A percentile compares a stretch with the other conserved stretches of the same genome.
These are phyloP conservation scores for Lethenteron camtschaticum DNA, from an alignment of 2,113 vertebrate species.

Conservation along the genomic window DNA sequence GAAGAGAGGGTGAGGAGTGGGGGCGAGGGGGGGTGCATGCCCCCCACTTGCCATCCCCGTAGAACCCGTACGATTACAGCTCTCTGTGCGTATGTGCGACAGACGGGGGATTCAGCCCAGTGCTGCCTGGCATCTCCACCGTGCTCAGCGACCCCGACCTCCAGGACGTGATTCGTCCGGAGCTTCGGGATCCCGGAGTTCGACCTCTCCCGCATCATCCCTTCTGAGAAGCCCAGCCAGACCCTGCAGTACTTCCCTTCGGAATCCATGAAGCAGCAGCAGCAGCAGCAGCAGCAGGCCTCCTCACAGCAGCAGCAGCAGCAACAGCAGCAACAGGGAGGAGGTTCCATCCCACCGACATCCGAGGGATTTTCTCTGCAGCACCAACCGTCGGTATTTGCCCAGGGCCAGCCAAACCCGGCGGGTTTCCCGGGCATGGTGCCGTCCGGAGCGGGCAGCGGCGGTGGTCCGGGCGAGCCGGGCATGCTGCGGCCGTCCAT, in stretches of 20 bases:
- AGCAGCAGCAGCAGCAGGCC: conserved; percentile 25
- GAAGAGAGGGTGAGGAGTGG: too few relatives aligned
- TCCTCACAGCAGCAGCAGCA: conserved; percentile 25
- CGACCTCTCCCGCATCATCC: conserved; percentile 90
- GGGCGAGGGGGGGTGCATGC: too few relatives aligned
- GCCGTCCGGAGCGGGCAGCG: too few relatives aligned
- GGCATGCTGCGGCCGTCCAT: conserved; percentile 27
- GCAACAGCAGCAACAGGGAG: conserved; percentile 43
- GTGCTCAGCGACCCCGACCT: conserved; percentile 64
- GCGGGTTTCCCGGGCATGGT: too few relatives aligned
- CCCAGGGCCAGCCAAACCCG: conserved; percentile 17
- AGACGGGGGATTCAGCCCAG: background rate
- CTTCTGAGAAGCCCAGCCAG: conserved; percentile 89
- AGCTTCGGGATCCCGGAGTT: conserved; percentile 85
- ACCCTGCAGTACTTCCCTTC: conserved; percentile 89
- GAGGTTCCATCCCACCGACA: conserved; percentile 59
- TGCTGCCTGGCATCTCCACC: conserved; percentile 33
- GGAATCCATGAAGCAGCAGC: conserved; percentile 30
- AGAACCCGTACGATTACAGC: too few relatives aligned
- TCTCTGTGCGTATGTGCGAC: too few relatives aligned
- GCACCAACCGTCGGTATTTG: conserved; percentile 22
- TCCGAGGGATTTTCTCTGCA: conserved; percentile 97
- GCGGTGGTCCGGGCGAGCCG: too few relatives aligned
- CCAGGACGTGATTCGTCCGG: conserved; percentile 75
- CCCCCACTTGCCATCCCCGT: too few relatives aligned